A percentile compares a stretch with the other conserved stretches of the same genome.
Conservation (phyloP, 1,140 invertebrate genomes). For the Phymorhynchus buccinoides region DNA sequence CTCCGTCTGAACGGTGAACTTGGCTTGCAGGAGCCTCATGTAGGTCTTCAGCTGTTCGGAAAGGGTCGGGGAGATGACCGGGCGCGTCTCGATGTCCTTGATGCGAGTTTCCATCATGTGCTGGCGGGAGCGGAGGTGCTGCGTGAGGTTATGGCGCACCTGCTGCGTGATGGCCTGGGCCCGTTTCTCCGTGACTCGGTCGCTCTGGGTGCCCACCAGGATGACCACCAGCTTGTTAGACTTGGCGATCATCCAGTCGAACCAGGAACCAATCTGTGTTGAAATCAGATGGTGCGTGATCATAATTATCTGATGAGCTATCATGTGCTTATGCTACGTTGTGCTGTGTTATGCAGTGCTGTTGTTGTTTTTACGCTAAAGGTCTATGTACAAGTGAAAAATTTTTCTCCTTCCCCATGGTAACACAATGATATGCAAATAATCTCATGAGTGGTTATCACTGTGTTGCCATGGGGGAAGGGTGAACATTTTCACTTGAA, state of each 20-base stretch:
- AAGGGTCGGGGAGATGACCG: conserved; percentile 65
- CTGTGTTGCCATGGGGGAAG: too few relatives aligned
- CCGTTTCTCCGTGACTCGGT: conserved; percentile 49
- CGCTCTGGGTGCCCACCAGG: conserved; percentile 67
- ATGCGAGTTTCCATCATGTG: conserved; percentile 61
- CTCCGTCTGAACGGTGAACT: conserved; percentile 59
- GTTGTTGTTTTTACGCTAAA: too few relatives aligned
- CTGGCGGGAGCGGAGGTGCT: conserved; percentile 48
- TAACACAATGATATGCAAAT: too few relatives aligned
- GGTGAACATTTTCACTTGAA: too few relatives aligned
- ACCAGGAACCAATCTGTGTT: conserved; percentile 60
- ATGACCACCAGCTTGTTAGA: conserved; percentile 66
- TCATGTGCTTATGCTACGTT: too few relatives aligned
- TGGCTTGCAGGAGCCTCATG: conserved; percentile 60
- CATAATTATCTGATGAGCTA: too few relatives aligned
- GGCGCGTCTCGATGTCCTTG: conserved; percentile 57
- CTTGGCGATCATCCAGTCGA: conserved; percentile 70
- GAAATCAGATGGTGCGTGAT: too few relatives aligned
- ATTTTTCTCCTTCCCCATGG: too few relatives aligned
- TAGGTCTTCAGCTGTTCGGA: conserved; percentile 66
- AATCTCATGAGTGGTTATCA: too few relatives aligned
- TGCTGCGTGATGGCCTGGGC: conserved; percentile 48
- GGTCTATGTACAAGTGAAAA: too few relatives aligned
- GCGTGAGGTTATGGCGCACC: conserved; percentile 37
- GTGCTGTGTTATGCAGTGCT: too few relatives aligned